These are phyloP conservation scores for Tridacna gigas DNA, from an alignment of 2,888 invertebrate genomes.

Conservation along the genomic window DNA sequence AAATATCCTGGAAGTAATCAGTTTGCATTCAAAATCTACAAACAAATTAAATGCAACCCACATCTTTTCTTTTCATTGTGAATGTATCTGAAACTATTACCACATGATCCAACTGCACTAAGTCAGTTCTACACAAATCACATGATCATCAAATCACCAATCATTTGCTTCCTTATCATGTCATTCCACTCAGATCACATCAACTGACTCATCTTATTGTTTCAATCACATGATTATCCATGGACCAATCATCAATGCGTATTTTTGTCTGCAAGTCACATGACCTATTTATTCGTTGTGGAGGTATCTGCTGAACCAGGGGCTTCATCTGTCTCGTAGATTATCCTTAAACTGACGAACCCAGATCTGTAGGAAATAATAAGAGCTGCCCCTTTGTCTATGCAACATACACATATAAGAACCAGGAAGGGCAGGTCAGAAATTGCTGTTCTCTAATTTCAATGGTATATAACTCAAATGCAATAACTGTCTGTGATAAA, in stretches of 20 bases:
- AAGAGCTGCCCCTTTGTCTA: no score
- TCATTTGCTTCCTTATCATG: no score
- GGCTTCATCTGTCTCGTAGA: constrained; percentile 78
- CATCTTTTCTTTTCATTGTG: not conserved
- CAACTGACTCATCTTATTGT: no score
- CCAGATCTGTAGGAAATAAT: constrained; percentile 72
- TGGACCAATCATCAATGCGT: not conserved
- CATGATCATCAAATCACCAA: not conserved
- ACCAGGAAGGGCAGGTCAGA: no score
- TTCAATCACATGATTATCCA: not conserved
- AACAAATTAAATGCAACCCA: no score
- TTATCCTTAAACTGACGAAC: constrained; percentile 76
- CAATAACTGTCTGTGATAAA: no score
- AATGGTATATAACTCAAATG: no score
- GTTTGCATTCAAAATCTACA: not conserved
- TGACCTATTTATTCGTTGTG: constrained; percentile 48
- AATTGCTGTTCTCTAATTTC: no score
- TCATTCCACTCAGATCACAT: not conserved
- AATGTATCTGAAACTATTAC: no score
- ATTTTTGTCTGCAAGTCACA: not conserved
- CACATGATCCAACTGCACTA: not conserved
- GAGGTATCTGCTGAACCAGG: constrained; percentile 64
- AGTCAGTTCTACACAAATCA: not conserved
- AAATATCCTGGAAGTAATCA: no score
- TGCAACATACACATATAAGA: no score